Base-by-base conservation (phyloP, 2,113 vertebrate genomes). In the Pollachius pollachius region DNA sequence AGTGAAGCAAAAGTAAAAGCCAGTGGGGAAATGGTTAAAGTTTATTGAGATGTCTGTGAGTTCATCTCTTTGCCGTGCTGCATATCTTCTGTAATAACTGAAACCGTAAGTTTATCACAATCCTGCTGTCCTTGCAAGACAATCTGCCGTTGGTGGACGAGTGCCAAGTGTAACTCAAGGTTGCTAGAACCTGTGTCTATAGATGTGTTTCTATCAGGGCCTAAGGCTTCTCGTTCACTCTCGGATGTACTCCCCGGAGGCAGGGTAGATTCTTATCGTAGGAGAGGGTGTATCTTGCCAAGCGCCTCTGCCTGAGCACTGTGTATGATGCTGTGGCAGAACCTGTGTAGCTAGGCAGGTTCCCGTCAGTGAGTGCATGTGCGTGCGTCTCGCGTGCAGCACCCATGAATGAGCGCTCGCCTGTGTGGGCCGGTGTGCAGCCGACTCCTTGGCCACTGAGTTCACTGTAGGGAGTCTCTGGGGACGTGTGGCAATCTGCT, bases 401-500 rank as follows among this genome's bases (percentile, higher is more conserved):
- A 41, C 2, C 11, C 37, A 19, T 25, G 65, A 3, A 18, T 54
- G 41, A 21, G 48, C 25, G n/a, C 15, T 13, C 15, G 18, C 17
- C 21, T 58, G 66, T 68, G 66, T 58, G 52, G 13, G 67, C 34
- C 57, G 13, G 67, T 60, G 67, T 11, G 30, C 58, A 30, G 0
- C 16, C 8, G 25, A 13, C 34, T 34, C 23, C 59, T 68, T 58
- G 54, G 37, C 63, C 13, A 23, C 23, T n/a, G 30, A 48, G 30
- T 18, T 18, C 37, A 48, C 15, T 37, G 63, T 18, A 41, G 37
- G 63, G 15, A 13, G 34, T 62, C 37, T 74, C 57, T 74, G 13
- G 74, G 78, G 81, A 69, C 68, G 69, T 11, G 75, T 62, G 86
- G 78, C 89, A 87, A 90, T 90, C 80, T 85, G 74, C 83, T 88